Percentiles rank a stretch among this genome's conserved stretches.
These are phyloP conservation scores for Aphyosemion australe DNA, from an alignment of 2,113 vertebrate species.

Conservation along the genomic window DNA sequence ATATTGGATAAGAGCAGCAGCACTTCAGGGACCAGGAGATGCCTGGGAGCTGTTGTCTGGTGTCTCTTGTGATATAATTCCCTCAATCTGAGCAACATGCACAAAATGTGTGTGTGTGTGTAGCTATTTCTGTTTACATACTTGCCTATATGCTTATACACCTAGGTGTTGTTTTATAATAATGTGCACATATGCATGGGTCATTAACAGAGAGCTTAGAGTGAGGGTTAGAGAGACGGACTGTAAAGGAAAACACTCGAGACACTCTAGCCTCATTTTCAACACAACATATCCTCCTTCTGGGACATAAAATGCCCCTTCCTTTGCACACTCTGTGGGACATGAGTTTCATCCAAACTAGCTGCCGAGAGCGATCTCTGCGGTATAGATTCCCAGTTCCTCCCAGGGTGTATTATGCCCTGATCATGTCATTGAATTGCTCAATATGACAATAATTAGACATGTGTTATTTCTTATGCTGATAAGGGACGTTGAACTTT, in stretches of 20 bases:
- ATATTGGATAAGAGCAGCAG: conserved; percentile 73
- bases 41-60: conserved; percentile 70
- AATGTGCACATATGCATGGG: conserved; percentile 33
- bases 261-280: conserved; percentile 68
- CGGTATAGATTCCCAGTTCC: conserved; percentile 65
- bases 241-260: conserved; percentile 31
- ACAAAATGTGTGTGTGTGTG: conserved; percentile 13
- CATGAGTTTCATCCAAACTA: conserved; percentile 72
- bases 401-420: conserved; percentile 66
- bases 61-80: conserved; percentile 60
- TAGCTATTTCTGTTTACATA: conserved; percentile 37
- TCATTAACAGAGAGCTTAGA: conserved; percentile 57
- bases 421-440: conserved; percentile 76
- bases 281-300: conserved; percentile 66
- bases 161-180: conserved; percentile 42
- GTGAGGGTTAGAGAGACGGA: conserved; percentile 45
- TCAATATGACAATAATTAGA: conserved; percentile 83
- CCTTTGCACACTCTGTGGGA: conserved; percentile 57
- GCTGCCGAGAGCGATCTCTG: conserved; percentile 68
- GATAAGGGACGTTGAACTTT: conserved; percentile 80
- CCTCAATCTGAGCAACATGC: conserved; percentile 35
- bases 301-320: conserved; percentile 66
- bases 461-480: conserved; percentile 81
- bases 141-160: conserved; percentile 42
- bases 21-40: conserved; percentile 68